Evolutionary conservation across 2,113 vertebrate species (phyloP).

Genomic region (Tragelaphus buxtoni): DNA sequence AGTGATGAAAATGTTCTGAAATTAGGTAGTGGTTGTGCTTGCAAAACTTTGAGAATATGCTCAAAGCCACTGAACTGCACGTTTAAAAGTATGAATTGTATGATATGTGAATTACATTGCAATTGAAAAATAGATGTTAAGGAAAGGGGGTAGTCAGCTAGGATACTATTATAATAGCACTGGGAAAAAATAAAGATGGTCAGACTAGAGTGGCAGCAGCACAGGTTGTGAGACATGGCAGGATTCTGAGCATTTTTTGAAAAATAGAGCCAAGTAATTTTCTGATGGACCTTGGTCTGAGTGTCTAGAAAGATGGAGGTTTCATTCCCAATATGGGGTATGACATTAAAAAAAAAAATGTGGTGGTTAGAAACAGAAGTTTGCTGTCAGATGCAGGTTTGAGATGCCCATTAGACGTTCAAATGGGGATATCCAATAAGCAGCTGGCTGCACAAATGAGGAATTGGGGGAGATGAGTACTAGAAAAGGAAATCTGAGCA

Average conservation of each 20-base stretch:
- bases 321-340: neutral
- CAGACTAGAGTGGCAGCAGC: neutral
- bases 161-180: neutral
- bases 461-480: neutral
- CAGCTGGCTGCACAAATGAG: neutral
- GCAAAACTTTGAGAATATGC: neutral
- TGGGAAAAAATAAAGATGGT: neutral
- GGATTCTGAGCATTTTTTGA: neutral
- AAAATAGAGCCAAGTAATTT: neutral
- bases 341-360: neutral
- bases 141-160: neutral
- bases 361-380: neutral
- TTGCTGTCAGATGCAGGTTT: neutral
- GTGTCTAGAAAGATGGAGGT: neutral
- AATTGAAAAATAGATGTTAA: neutral
- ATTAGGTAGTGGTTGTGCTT: neutral
- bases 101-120: neutral
- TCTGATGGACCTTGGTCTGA: neutral
- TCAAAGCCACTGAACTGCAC: neutral
- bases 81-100: neutral
- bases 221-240: neutral
- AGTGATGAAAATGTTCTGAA: neutral
- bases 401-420: neutral
- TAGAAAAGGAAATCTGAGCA: neutral
- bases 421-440: neutral